Evolutionary conservation across 1,140 invertebrate genomes (phyloP), one percentile per base, ranked within the genome.

Genomic region (Drosophila albomicans): DNA sequence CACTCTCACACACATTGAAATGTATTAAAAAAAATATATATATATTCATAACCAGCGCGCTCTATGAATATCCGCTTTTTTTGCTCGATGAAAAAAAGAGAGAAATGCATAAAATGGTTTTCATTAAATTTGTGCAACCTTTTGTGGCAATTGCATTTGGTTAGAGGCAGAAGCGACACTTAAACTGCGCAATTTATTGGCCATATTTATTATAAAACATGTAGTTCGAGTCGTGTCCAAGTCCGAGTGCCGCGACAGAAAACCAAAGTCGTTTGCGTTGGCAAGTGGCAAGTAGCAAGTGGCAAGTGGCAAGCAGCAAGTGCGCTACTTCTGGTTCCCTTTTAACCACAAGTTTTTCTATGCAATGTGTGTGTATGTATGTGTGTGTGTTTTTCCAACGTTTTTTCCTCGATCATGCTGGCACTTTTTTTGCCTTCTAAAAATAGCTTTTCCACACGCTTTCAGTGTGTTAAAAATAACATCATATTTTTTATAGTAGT

Each of bases 391-490:
- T 62, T 58, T 58, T 54, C 51, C 59, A 35, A 35, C 51, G 16
- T 45, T 28, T 75, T 74, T 68, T 63, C 45, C 56, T 75, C 81
- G 73, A 85, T 77, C 75, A 56, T 70, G 49, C 48, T 66, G 35
- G 25, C 32, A 48, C 8, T 41, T 32, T 57, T 63, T 63, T 56
- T 48, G 52, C 52, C 56, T 45, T 35, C 84, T 88, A 88, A 88
- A 88, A 88, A 88, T 88, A 88, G 75, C 84, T 88, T 88, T 87
- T 88, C 85, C 84, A 75, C 85, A 89, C 84, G 84, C 80, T 89
- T 87, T 84, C 80, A 84, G 85, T 88, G 84, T 89, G 84, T 88
- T 88, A 89, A 88, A 88, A 88, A 88, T 88, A 88, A 88, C 84
- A 88, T 89, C 68, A 88, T 88, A 88, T 87, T 87, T 88, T 82